A percentile compares a stretch with the other conserved stretches of the same genome.
Evolutionary conservation across 2,888 invertebrate species (phyloP).

Genomic region (Himalopsyche kuldschensis): DNA sequence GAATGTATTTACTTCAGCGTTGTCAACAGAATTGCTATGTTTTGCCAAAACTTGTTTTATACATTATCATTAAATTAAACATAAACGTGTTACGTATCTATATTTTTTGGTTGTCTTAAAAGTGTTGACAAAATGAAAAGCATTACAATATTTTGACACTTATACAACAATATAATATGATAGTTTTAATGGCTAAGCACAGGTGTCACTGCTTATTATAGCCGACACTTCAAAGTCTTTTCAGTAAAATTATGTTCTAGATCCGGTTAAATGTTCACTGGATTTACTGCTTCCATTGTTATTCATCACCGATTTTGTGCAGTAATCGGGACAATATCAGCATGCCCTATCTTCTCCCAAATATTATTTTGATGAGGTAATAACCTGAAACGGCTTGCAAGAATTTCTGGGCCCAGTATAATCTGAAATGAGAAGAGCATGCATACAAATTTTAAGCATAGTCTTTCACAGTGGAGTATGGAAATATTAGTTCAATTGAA

Average conservation of each 20-base stretch:
- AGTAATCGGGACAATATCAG: not conserved
- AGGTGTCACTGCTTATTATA: not conserved
- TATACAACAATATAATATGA: not conserved
- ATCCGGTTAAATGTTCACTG: not conserved
- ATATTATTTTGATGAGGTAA: conserved; percentile 55
- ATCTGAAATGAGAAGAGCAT: conserved; percentile 53
- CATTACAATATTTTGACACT: not conserved
- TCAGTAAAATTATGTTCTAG: not conserved
- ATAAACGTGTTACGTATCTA: too few species aligned
- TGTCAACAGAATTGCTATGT: too few species aligned
- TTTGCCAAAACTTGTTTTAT: too few species aligned
- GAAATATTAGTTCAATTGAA: too few species aligned
- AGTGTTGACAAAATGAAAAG: too few species aligned
- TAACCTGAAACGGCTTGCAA: conserved; percentile 65
- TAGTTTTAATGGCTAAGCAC: not conserved
- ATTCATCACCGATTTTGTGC: not conserved
- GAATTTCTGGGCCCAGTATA: conserved; percentile 69
- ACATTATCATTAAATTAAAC: too few species aligned
- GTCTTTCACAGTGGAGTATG: too few species aligned
- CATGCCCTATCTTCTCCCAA: conserved; percentile 44
- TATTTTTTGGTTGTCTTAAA: too few species aligned
- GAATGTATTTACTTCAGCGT: too few species aligned
- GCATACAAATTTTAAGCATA: not conserved
- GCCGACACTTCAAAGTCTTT: not conserved
- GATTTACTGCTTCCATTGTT: not conserved